These are phyloP conservation scores for Eulacestoma nigropectus DNA, from an alignment of 2,113 vertebrate species.

Conservation along the genomic window DNA sequence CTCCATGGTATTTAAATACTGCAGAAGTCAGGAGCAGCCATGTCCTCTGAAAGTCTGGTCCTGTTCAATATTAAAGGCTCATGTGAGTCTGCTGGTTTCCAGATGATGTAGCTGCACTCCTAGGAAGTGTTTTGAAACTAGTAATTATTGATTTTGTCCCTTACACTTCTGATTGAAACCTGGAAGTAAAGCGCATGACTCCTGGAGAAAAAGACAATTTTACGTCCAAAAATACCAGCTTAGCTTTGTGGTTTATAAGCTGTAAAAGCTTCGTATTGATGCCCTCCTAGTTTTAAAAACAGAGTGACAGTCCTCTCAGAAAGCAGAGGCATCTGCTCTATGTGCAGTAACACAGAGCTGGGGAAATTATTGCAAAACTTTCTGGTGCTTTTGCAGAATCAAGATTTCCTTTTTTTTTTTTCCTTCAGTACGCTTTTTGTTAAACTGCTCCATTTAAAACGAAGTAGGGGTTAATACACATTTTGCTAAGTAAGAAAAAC, in stretches of 20 bases:
- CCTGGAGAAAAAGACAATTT: neutral
- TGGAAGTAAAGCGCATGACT: neutral
- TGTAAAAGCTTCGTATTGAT: neutral
- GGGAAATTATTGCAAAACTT: neutral
- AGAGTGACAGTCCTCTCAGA: neutral
- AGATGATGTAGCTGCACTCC: neutral
- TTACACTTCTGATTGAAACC: neutral
- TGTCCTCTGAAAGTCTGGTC: neutral
- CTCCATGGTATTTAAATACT: slow-evolving; percentile 20
- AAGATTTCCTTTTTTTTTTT: neutral
- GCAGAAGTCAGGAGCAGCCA: neutral
- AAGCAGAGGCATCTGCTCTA: neutral
- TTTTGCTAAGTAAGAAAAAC: slow-evolving; percentile 15
- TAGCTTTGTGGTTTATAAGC: neutral
- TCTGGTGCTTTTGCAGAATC: neutral
- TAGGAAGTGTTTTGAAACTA: neutral
- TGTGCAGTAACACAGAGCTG: neutral
- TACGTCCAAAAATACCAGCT: neutral
- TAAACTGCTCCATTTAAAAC: neutral
- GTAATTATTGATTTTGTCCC: neutral
- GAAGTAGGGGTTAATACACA: neutral
- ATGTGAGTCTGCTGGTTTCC: neutral
- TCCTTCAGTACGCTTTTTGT: neutral
- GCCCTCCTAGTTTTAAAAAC: neutral
- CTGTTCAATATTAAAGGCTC: neutral